These are phyloP conservation scores for Poeciliopsis presidionis DNA, from an alignment of 2,797 vertebrate genomes.

Conservation along the genomic window DNA sequence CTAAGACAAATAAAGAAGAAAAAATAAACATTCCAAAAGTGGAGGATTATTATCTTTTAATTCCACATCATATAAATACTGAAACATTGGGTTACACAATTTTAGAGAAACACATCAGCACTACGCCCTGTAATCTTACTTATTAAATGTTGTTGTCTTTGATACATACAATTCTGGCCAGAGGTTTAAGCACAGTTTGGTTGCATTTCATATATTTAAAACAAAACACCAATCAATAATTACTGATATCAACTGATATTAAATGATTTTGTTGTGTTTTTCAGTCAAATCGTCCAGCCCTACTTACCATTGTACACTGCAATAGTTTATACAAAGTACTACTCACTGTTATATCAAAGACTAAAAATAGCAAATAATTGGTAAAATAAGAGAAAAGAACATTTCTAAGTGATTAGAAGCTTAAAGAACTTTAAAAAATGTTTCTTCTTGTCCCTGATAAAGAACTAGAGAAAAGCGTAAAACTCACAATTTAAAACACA, in stretches of 20 bases:
- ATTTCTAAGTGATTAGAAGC: neutral
- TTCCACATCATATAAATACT: neutral
- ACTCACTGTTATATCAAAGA: neutral
- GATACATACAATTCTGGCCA: neutral
- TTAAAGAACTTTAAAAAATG: neutral
- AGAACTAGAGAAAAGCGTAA: neutral
- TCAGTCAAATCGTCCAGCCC: too few species aligned
- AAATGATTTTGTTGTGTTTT: too few species aligned
- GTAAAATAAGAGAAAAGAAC: neutral
- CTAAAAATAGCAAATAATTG: neutral
- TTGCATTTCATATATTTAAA: too few species aligned
- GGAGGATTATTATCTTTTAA: neutral
- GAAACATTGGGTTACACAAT: neutral
- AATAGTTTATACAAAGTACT: neutral
- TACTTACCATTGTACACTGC: neutral
- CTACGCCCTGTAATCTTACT: neutral
- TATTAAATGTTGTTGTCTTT: neutral
- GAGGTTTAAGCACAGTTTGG: neutral
- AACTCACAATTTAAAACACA: neutral
- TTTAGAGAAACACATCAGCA: neutral
- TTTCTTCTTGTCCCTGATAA: neutral
- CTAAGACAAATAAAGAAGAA: conserved; percentile 38
- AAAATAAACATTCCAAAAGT: neutral
- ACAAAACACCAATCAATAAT: too few species aligned
- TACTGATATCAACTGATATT: too few species aligned